Conservation (phyloP, 2,113 vertebrate genomes). For the Erythrocebus patas region DNA sequence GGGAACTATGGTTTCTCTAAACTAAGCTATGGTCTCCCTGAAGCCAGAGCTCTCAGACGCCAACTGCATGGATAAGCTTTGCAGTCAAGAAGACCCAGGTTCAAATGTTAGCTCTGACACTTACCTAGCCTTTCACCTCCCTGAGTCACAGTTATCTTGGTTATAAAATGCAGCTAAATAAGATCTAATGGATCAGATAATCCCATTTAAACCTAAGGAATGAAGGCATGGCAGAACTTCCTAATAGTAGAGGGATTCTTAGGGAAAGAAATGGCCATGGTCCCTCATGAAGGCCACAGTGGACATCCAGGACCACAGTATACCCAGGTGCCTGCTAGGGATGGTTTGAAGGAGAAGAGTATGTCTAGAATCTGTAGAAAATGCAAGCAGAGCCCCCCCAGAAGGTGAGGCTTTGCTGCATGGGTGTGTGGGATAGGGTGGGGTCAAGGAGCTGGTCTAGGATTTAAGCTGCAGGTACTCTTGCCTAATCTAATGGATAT, state of each 20-base stretch:
- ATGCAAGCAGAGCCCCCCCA: not conserved
- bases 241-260: not conserved
- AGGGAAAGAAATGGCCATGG: not conserved
- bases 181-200: not conserved
- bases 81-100: not conserved
- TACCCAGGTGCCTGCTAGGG: not conserved
- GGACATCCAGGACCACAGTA: not conserved
- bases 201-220: not conserved
- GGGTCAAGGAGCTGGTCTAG: not conserved
- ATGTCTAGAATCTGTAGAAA: not conserved
- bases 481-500: not conserved
- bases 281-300: not conserved
- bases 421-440: fast-evolving
- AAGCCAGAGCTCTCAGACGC: not conserved
- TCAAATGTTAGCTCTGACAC: not conserved
- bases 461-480: not conserved
- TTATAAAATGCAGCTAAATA: not conserved
- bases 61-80: not conserved
- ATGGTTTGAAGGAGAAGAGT: not conserved
- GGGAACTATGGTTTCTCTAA: not conserved
- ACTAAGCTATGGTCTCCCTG: not conserved
- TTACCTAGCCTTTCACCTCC: not conserved
- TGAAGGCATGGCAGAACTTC: not conserved
- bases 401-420: not conserved
- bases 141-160: not conserved